phyloP scores from a whole-genome alignment of 2,888 invertebrate genomes.

The Amblyteles armatorius region DNA sequence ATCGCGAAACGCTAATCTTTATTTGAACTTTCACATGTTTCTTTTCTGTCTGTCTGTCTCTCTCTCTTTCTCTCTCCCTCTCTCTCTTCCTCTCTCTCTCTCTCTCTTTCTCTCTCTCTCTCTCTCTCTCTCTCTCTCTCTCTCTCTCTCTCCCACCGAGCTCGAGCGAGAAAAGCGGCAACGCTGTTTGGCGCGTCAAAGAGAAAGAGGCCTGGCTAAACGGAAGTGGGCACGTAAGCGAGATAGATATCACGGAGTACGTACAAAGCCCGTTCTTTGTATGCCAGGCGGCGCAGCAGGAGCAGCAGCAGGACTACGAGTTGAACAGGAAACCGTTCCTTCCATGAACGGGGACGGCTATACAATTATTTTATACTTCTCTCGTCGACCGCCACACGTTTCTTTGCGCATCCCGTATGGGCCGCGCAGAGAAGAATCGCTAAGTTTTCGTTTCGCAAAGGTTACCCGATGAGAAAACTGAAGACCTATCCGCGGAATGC shows the following conservation, averaged over 20 bases:
- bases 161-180: slow-evolving; percentile 48
- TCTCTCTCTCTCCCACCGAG: slow-evolving; percentile 22
- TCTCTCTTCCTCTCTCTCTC: slow-evolving; percentile 31
- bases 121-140: slow-evolving; percentile 37
- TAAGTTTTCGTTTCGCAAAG: too few species aligned
- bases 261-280: slow-evolving; percentile 76
- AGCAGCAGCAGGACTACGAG: slow-evolving; percentile 59
- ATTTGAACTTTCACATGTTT: slow-evolving; percentile 79
- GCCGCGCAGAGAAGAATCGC: neutral
- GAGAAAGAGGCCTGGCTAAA: slow-evolving; percentile 54
- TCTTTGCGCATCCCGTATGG: neutral
- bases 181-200: slow-evolving; percentile 57
- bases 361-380: slow-evolving; percentile 6
- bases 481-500: slow-evolving; percentile 12
- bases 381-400: neutral
- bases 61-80: slow-evolving; percentile 41
- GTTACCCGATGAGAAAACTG: neutral
- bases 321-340: slow-evolving; percentile 73
- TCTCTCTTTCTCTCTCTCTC: slow-evolving; percentile 39
- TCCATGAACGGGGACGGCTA: slow-evolving; percentile 37
- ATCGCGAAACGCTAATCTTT: slow-evolving; percentile 63
- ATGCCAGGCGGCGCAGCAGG: slow-evolving; percentile 54
- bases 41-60: slow-evolving; percentile 68
- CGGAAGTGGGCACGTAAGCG: slow-evolving; percentile 66
- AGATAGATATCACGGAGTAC: slow-evolving; percentile 63